Percentiles rank a stretch among this genome's conserved stretches.
Conservation (phyloP, 2,113 vertebrate genomes). For the Nyctibius bracteatus region DNA sequence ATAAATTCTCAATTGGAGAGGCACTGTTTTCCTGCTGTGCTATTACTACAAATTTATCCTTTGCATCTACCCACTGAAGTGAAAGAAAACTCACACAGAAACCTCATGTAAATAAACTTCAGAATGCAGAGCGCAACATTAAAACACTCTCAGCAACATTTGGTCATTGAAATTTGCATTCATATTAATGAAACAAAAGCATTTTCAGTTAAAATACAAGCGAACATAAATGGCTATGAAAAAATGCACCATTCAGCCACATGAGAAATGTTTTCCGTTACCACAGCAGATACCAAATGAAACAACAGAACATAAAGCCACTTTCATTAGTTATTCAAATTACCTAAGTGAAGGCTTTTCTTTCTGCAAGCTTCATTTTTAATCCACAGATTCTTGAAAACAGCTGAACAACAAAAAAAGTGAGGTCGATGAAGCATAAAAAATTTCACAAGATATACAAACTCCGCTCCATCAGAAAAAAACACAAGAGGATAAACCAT, state of each 20-base stretch:
- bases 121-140: background rate
- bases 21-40: background rate
- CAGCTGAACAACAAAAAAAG: background rate
- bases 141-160: background rate
- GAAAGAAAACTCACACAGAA: background rate
- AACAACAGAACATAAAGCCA: background rate
- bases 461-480: background rate
- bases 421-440: background rate
- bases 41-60: background rate
- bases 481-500: conserved; percentile 8
- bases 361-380: conserved; percentile 21
- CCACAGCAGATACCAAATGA: background rate
- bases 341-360: conserved; percentile 45
- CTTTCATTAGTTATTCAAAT: conserved; percentile 3
- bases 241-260: background rate
- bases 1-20: background rate
- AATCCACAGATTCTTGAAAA: conserved; percentile 31
- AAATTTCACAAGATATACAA: conserved; percentile 7
- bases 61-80: background rate
- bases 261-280: background rate
- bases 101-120: background rate
- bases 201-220: background rate
- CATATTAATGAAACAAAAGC: background rate
- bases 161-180: background rate
- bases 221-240: background rate